These are phyloP conservation scores for Cettia cetti DNA, from an alignment of 2,113 vertebrate species.

Conservation along the genomic window DNA sequence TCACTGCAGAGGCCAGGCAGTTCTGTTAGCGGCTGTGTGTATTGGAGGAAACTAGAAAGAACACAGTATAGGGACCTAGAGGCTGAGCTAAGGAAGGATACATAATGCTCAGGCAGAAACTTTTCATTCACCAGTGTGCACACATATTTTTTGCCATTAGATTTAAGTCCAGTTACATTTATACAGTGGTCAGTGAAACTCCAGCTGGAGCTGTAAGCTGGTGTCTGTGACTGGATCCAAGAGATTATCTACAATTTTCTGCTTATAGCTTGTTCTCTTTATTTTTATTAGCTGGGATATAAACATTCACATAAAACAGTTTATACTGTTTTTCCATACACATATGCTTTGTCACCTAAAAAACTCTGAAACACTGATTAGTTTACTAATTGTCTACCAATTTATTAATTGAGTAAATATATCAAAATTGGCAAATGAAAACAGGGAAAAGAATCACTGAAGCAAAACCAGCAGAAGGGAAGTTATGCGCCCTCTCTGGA, in stretches of 20 bases:
- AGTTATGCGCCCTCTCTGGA: background rate
- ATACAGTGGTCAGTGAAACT: background rate
- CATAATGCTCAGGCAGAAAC: background rate
- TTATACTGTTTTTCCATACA: background rate
- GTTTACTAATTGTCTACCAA: background rate
- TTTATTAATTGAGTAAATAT: background rate
- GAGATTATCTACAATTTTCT: background rate
- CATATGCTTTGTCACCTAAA: background rate
- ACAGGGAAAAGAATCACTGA: background rate
- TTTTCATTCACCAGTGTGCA: background rate
- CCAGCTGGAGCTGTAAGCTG: background rate
- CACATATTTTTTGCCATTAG: background rate
- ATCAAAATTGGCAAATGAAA: background rate
- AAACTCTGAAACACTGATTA: background rate
- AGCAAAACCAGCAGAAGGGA: conserved; percentile 21
- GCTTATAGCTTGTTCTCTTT: background rate
- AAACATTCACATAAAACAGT: background rate
- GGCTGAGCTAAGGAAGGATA: background rate
- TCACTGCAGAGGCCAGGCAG: background rate
- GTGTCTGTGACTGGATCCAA: background rate
- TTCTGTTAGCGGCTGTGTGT: background rate
- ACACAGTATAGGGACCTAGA: background rate
- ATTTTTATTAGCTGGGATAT: background rate
- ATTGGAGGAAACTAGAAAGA: background rate
- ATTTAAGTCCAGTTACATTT: background rate